These are phyloP conservation scores for Brachypodius melanocephalos DNA, from an alignment of 2,113 vertebrate genomes.

Conservation along the genomic window DNA sequence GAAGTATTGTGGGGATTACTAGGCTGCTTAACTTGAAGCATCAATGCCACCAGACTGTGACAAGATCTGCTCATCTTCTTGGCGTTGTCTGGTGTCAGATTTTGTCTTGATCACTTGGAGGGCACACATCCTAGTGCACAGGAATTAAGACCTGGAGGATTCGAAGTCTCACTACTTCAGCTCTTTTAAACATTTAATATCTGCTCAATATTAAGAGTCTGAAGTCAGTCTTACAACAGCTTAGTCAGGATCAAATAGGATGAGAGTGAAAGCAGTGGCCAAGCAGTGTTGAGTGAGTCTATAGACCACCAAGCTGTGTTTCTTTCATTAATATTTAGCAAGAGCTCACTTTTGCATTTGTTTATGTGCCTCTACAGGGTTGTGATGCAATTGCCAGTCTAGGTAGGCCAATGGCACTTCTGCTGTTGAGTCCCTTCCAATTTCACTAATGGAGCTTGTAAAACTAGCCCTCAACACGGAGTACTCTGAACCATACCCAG, in stretches of 20 bases:
- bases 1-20: neutral
- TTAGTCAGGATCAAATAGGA: neutral
- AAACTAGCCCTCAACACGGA: neutral
- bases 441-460: conserved; percentile 18
- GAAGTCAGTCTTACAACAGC: neutral
- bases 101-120: neutral
- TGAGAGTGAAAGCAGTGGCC: neutral
- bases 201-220: neutral
- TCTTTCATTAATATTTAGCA: neutral
- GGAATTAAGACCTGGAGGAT: neutral
- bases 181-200: neutral
- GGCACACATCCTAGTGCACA: neutral
- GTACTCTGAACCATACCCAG: neutral
- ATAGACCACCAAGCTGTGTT: neutral
- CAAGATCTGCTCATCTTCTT: neutral
- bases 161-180: neutral
- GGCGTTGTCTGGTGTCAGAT: neutral
- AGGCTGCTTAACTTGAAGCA: neutral
- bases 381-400: neutral
- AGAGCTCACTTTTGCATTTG: neutral
- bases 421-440: neutral
- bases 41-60: neutral
- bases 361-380: neutral
- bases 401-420: neutral
- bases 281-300: neutral